Evolutionary conservation across 2,888 invertebrate species (phyloP), one percentile per base, ranked within the genome.

Genomic region (Trichacis sp.): DNA sequence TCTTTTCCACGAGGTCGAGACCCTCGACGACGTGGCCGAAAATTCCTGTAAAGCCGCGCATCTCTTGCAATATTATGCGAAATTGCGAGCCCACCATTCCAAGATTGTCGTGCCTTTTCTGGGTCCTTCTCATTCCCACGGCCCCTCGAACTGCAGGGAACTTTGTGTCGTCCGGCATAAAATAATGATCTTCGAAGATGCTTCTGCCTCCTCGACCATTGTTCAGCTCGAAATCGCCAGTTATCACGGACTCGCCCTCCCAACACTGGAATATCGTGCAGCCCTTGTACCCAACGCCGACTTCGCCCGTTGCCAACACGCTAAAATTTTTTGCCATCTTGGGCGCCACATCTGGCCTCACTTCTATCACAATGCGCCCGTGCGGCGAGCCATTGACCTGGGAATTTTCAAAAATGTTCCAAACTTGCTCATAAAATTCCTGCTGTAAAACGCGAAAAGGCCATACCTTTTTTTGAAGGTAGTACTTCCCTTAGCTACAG

Each of bases 21-120:
- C 93, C 93, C 76, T 93, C 93, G 72, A 93, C 89, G 11, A 94
- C 93, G 84, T 90, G 90, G 30, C 91, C 93, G 81, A 94, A 93
- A 70, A 93, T 93, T 40, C 91, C 93, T 3, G 93, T 93, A 84
- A 93, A 93, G 42, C 92, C 92, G 66, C 92, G 88, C 92, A 93
- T 93, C 81, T 93, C 93, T 72, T 92, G 91, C 76, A 93, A 85
- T 73, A 93, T 92, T 69, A 93, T 90, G 69, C 93, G 90, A 85
- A 93, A 94, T 84, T 93, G 93, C 59, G 93, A 93, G 18, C 93
- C 93, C n/a, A 93, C 93, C 87, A 93, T 89, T 49, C 93, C 93
- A 73, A 91, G 86, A 75, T 91, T 92, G 82, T 93, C 92, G 85
- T 92, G 93, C 20, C 92, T 88, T 82, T 91, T 92, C 80, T 93